phyloP scores from a whole-genome alignment of 2,888 invertebrate genomes.

The Helleia helle region DNA sequence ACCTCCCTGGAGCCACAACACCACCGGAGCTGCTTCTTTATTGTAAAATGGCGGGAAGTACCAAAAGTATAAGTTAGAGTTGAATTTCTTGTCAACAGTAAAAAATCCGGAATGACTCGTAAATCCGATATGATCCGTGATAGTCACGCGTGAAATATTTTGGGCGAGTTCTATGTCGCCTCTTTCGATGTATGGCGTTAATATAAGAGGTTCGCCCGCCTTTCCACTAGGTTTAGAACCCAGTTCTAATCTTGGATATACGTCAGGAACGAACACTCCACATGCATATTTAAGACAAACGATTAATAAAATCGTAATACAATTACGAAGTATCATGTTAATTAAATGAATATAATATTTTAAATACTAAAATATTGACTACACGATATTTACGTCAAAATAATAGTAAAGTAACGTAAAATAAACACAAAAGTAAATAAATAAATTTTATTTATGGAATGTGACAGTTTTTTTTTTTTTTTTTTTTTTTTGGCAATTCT shows the following conservation, averaged over 20 bases:
- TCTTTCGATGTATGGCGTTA: conserved; percentile 72
- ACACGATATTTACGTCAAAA: too few species aligned
- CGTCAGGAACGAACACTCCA: conserved; percentile 30
- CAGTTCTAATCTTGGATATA: conserved; percentile 48
- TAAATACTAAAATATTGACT: too few species aligned
- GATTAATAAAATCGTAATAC: neutral
- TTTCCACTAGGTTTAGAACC: conserved; percentile 25
- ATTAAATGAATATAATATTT: too few species aligned
- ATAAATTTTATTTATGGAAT: too few species aligned
- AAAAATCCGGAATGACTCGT: conserved; percentile 76
- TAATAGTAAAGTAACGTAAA: too few species aligned
- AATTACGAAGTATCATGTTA: too few species aligned
- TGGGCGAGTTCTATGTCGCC: conserved; percentile 63
- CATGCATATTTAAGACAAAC: neutral
- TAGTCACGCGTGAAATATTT: conserved; percentile 42
- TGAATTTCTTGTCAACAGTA: conserved; percentile 70
- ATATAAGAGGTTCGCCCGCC: conserved; percentile 62
- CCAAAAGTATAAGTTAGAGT: conserved; percentile 78
- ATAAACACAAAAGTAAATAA: too few species aligned
- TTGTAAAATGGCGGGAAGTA: conserved; percentile 72
- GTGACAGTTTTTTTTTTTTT: too few species aligned
- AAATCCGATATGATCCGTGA: conserved; percentile 49
- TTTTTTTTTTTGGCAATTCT: too few species aligned
- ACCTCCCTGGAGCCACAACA: conserved; percentile 75
- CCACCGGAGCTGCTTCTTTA: conserved; percentile 51